Evolutionary conservation across 2,888 invertebrate species (phyloP), one percentile per base, ranked within the genome.

Genomic region (Plagodis pulveraria): DNA sequence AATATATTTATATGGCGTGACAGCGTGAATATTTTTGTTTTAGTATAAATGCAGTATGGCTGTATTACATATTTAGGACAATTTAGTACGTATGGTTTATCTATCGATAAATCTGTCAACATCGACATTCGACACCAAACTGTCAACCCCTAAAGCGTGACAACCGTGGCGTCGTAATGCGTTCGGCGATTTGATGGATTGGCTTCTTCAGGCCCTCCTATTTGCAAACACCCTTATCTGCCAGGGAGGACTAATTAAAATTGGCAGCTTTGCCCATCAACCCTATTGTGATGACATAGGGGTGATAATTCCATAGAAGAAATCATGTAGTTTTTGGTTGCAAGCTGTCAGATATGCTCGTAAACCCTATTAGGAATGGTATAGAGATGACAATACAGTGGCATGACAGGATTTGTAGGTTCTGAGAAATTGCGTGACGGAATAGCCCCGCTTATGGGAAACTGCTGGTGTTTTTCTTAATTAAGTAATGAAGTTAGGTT

Each of bases 161-260:
- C 88, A 83, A 79, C 76, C 82, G 77, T 79, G 89, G 91, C 88
- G 91, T 90, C 89, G 91, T 91, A 91, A 91, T 89, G 89, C 89
- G 89, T 83, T 87, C 87, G 80, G 79, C 88, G 81, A 89, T 91
- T 92, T 92, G 92, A 92, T 92, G 91, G 91, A 92, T 92, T 92
- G 91, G 91, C 91, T 92, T 91, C 91, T 91, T 90, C 87, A 80
- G 81, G 80, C 90, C 89, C 89, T 85, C 81, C 87, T 91, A 91
- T 91, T 91, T 91, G 91, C 91, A 91, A 91, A 91, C 90, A 90
- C 92, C 91, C 91, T 89, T 87, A 87, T 87, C 87, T 80, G 82
- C 77, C 63, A 71, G 73, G 73, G 73, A 73, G 76, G 82, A 86
- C 91, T 91, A 92, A 91, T 91, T 92, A 91, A 91, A 91, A 91